Evolutionary conservation across 1,140 invertebrate genomes (phyloP).

Genomic region (Triops cancriformis): DNA sequence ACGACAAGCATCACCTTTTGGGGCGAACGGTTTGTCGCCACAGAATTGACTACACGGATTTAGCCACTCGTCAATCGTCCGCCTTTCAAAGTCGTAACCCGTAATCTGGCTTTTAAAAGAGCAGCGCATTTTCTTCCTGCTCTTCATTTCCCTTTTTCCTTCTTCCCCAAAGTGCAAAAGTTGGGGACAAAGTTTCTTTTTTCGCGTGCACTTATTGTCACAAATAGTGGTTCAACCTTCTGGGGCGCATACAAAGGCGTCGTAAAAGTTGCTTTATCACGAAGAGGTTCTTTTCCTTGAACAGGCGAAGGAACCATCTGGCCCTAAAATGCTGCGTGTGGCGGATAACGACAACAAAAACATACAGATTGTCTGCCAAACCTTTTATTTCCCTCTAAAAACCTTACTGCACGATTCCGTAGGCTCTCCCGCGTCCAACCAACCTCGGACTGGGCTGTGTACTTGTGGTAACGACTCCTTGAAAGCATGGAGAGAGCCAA

Average conservation of each 20-base stretch:
- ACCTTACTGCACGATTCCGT: not conserved
- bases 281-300: not conserved
- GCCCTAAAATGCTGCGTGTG: not conserved
- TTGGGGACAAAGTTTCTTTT: not conserved
- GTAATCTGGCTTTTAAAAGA: too few species aligned
- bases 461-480: not conserved
- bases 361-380: slow-evolving; percentile 13
- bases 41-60: too few species aligned
- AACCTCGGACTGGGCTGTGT: too few species aligned
- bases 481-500: not conserved
- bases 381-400: not conserved
- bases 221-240: not conserved
- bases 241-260: not conserved
- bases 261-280: slow-evolving; percentile 11
- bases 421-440: too few species aligned
- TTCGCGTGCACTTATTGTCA: slow-evolving; percentile 1
- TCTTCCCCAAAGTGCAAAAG: too few species aligned
- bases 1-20: too few species aligned
- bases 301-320: not conserved
- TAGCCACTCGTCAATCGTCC: too few species aligned
- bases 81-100: too few species aligned
- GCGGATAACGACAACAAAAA: slow-evolving; percentile 13
- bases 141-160: too few species aligned
- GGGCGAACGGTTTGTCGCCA: too few species aligned
- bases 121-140: too few species aligned